These are phyloP conservation scores for Tribolium castaneum DNA, from an alignment of 1,140 invertebrate species.

Conservation along the genomic window DNA sequence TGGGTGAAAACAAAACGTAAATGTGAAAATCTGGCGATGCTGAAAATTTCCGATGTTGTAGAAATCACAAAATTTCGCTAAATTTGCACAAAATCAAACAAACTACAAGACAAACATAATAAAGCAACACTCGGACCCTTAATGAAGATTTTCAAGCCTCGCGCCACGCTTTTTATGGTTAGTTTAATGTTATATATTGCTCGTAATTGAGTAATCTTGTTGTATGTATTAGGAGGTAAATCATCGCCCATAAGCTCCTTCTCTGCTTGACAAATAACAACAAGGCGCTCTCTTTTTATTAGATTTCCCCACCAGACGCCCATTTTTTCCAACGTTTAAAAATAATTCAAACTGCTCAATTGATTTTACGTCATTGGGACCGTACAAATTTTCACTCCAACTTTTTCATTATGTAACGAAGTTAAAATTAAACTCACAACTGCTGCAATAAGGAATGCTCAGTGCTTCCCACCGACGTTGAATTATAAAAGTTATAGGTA, in stretches of 20 bases:
- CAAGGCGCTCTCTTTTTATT: not conserved
- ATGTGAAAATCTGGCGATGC: not conserved
- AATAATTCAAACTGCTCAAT: not conserved
- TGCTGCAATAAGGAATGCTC: constrained; percentile 6
- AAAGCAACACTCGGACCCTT: constrained; percentile 7
- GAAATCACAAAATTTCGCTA: constrained; percentile 26
- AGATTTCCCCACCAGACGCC: too few species aligned
- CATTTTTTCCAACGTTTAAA: too few species aligned
- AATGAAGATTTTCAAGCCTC: constrained; percentile 23
- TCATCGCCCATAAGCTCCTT: constrained; percentile 37
- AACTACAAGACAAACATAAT: constrained; percentile 31
- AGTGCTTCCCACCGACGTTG: not conserved
- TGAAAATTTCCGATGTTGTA: constrained; percentile 22
- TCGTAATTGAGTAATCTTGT: constrained; percentile 38
- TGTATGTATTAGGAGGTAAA: constrained; percentile 37
- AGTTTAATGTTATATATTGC: constrained; percentile 34
- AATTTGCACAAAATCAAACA: constrained; percentile 19
- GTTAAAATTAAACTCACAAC: constrained; percentile 18
- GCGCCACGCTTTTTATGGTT: constrained; percentile 16
- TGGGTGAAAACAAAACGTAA: constrained; percentile 1
- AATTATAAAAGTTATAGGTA: constrained; percentile 16
- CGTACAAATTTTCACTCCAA: not conserved
- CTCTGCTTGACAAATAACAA: constrained; percentile 18
- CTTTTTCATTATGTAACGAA: constrained; percentile 14
- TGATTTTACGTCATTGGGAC: not conserved